phyloP scores from a whole-genome alignment of 92 coral and sea anemone genomes.

The Anthopleura xanthogrammica region DNA sequence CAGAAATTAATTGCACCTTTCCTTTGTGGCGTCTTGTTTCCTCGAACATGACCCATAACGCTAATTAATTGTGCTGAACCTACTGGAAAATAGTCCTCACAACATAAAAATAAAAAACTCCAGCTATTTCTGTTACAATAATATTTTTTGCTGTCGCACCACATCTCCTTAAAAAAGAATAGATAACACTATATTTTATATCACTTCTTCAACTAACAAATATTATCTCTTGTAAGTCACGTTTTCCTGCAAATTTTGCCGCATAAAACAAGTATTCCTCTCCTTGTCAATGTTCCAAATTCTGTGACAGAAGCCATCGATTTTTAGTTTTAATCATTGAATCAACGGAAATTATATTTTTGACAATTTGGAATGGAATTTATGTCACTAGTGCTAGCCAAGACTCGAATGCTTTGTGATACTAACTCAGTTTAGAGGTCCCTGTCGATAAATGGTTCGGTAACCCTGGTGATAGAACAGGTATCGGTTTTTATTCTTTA shows the following conservation, averaged over 20 bases:
- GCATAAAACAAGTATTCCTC: neutral
- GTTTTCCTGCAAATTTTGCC: neutral
- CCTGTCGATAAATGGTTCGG: no score
- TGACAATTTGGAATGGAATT: neutral
- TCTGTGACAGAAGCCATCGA: neutral
- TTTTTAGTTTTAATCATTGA: neutral
- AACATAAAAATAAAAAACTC: neutral
- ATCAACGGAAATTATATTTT: neutral
- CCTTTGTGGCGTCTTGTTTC: conserved; percentile 3
- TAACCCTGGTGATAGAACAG: no score
- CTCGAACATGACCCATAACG: neutral
- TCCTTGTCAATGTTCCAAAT: neutral
- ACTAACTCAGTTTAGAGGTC: no score
- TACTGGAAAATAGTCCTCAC: neutral
- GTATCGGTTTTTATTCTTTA: no score
- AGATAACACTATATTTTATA: neutral
- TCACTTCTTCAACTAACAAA: neutral
- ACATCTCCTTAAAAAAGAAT: neutral
- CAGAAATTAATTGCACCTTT: neutral
- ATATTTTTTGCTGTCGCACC: neutral
- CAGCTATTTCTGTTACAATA: neutral
- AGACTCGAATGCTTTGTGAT: neutral
- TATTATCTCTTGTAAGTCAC: no score
- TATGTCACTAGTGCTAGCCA: neutral
- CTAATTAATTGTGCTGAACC: neutral